Evolutionary conservation across 2,888 invertebrate genomes (phyloP).

Genomic region (Ypsolopha sequella): DNA sequence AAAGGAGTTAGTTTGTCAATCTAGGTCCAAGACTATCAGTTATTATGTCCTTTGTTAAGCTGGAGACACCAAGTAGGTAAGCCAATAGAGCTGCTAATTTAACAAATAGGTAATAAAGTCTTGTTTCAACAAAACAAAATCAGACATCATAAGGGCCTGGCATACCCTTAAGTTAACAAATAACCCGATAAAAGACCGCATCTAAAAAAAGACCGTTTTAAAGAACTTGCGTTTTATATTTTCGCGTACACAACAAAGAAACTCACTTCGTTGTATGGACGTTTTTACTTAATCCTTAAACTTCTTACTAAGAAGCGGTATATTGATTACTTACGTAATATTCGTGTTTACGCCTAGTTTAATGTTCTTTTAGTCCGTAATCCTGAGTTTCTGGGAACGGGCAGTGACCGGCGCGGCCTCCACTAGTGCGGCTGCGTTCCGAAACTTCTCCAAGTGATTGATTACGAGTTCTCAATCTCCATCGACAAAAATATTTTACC

Average conservation of each 20-base stretch:
- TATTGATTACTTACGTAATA: background rate
- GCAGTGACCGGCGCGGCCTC: conserved; percentile 23
- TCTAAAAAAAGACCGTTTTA: background rate
- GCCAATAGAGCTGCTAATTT: too few relatives aligned
- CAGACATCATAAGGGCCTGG: background rate
- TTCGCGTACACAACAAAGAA: background rate
- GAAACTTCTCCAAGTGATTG: too few relatives aligned
- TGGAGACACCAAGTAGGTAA: too few relatives aligned
- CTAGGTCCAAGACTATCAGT: too few relatives aligned
- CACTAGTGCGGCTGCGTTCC: too few relatives aligned
- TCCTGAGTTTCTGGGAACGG: conserved; percentile 31
- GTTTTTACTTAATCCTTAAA: background rate
- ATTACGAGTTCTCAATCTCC: too few relatives aligned
- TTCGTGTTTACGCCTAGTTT: background rate
- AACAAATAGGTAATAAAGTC: too few relatives aligned
- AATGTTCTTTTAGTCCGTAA: background rate
- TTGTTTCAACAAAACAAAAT: too few relatives aligned
- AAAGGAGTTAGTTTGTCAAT: too few relatives aligned
- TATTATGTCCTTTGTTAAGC: too few relatives aligned
- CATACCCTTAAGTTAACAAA: background rate
- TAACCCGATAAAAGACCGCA: background rate
- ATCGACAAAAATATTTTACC: too few relatives aligned
- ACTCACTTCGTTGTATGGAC: background rate
- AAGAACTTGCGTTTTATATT: background rate
- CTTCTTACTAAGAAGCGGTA: background rate